A percentile compares a stretch with the other conserved stretches of the same genome.
phyloP scores from a whole-genome alignment of 2,797 vertebrate genomes.

The Leptodactylus fallax region DNA sequence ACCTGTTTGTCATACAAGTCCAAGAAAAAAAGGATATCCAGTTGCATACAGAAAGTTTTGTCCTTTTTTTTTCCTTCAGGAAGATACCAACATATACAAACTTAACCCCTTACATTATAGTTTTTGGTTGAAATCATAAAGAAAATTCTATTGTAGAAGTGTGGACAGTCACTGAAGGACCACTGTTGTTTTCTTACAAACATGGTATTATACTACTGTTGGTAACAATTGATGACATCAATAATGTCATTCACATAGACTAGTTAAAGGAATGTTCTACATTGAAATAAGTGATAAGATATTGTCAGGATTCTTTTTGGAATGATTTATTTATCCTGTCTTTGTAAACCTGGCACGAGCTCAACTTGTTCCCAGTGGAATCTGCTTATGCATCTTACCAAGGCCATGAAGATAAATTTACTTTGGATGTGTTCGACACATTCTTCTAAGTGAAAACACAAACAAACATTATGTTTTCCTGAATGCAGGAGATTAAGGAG shows the following conservation, averaged over 20 bases:
- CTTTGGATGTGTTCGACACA: not conserved
- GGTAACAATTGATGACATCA: not conserved
- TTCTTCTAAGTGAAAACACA: slow-evolving; percentile 2
- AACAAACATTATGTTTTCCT: slow-evolving; percentile 13
- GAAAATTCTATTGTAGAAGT: not conserved
- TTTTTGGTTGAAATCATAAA: not conserved
- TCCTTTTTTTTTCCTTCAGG: too few species aligned
- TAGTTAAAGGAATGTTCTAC: not conserved
- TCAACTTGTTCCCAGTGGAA: not conserved
- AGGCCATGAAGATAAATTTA: slow-evolving; percentile 5
- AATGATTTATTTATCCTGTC: slow-evolving; percentile 21
- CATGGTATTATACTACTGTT: not conserved
- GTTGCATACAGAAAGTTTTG: too few species aligned
- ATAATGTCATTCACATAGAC: not conserved
- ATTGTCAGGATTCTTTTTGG: slow-evolving; percentile 20
- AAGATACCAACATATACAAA: too few species aligned
- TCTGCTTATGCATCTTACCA: not conserved
- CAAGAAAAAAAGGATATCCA: too few species aligned
- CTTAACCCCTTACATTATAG: too few species aligned
- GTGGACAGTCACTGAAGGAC: not conserved
- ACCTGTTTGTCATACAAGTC: too few species aligned
- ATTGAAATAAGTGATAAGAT: slow-evolving; percentile 13
- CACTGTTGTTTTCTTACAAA: not conserved
- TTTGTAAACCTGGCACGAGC: not conserved
- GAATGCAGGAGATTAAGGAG: slow-evolving; percentile 9